Evolutionary conservation across 2,888 invertebrate genomes (phyloP), one percentile per base, ranked within the genome.

Genomic region (Athalia rosae): DNA sequence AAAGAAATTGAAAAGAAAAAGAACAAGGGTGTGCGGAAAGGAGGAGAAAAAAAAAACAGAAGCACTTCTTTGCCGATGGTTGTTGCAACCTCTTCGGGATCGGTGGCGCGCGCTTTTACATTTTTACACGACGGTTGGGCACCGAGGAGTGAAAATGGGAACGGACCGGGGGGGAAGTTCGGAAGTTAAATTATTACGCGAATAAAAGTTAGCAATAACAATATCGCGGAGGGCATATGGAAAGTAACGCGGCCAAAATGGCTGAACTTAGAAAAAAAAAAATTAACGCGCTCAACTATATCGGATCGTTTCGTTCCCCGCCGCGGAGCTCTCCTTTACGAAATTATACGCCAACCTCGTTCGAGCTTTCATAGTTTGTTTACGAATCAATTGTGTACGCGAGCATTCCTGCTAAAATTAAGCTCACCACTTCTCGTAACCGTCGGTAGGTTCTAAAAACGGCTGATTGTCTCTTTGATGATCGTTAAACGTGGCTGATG

Each of bases 391-490:
- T 15, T 71, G 45, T n/a, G 8, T 56, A 41, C 28, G 6, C 13
- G 1, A n/a, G n/a, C 15, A 4, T 58, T 28, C 28, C 9, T 1
- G 71, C 43, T 71, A 45, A 71, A 71, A 58, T 71, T 71, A 71
- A 71, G 58, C 58, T 43, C 58, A 45, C 28, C 13, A 71, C 71
- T 71, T 58, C 71, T 71, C 58, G 71, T 45, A 9, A 13, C 71
- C 58, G 71, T 71, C 71, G 58, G 11, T 71, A 45, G 71, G 56
- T 56, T 71, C 71, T 71, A 58, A 71, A 71, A 71, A 71, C 71
- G 58, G 28, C 28, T 28, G 71, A 71, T 58, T 58, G 56, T 71
- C 71, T 13, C 71, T 9, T 63, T 13, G 58, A 58, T 45, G 71
- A 13, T 71, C 56, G 58, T 71, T 71, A 58, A 71, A 71, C 56